Conservation (phyloP, 2,888 invertebrate genomes). For the Nephrotoma appendiculata region DNA sequence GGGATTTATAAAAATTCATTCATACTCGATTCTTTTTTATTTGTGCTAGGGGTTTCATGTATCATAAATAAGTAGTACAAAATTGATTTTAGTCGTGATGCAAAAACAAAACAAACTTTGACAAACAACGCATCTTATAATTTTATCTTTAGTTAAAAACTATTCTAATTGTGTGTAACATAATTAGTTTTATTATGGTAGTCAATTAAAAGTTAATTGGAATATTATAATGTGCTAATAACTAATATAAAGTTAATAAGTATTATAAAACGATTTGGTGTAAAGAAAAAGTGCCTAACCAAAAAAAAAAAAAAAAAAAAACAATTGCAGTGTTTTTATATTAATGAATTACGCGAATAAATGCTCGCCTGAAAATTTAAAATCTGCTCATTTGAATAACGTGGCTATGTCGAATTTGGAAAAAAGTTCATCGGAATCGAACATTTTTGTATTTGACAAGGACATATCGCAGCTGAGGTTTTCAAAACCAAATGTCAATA, state of each 20-base stretch:
- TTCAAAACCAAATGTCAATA: neutral
- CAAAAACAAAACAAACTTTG: neutral
- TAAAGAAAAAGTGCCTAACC: neutral
- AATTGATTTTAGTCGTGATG: neutral
- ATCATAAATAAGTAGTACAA: neutral
- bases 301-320: neutral
- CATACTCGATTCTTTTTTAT: neutral
- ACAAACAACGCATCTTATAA: neutral
- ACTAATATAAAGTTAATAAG: neutral
- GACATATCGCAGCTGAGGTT: neutral
- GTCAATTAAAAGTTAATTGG: neutral
- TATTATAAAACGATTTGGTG: neutral
- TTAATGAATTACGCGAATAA: neutral
- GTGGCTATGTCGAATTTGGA: neutral
- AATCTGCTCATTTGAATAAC: neutral
- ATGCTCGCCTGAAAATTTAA: neutral
- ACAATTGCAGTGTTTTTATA: neutral
- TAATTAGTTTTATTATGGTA: neutral
- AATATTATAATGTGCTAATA: neutral
- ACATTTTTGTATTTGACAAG: neutral
- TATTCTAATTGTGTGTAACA: neutral
- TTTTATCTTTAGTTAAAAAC: neutral
- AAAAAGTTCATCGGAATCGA: neutral
- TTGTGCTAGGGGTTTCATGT: neutral
- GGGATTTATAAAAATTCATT: neutral